These are phyloP conservation scores for Orgyia antiqua DNA, from an alignment of 2,888 invertebrate genomes.

Conservation along the genomic window DNA sequence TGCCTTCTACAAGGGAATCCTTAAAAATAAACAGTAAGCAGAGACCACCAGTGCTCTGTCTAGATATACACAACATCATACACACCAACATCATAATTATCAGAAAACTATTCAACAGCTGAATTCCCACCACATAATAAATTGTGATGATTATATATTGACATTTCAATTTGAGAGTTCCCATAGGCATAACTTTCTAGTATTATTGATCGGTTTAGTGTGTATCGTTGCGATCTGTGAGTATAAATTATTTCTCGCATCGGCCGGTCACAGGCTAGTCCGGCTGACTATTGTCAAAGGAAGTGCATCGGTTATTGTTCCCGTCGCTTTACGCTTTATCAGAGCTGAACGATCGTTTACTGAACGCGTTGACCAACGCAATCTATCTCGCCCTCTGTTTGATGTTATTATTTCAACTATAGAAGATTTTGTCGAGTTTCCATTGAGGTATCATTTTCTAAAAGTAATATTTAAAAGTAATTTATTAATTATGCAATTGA, in stretches of 20 bases:
- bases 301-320: slow-evolving; percentile 75
- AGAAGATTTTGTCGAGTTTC: no score
- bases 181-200: slow-evolving; percentile 52
- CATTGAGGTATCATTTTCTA: no score
- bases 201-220: slow-evolving; percentile 67
- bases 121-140: slow-evolving; percentile 37
- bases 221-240: slow-evolving; percentile 59
- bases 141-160: slow-evolving; percentile 52
- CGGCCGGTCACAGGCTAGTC: slow-evolving; percentile 28
- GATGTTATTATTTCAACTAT: slow-evolving; percentile 53
- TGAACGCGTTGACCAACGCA: slow-evolving; percentile 43
- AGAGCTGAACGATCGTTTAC: slow-evolving; percentile 46
- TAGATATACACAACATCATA: slow-evolving; percentile 33
- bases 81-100: slow-evolving; percentile 39
- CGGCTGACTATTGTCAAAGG: slow-evolving; percentile 63
- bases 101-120: slow-evolving; percentile 24
- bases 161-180: slow-evolving; percentile 65
- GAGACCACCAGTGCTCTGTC: no score
- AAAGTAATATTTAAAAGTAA: no score
- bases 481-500: no score
- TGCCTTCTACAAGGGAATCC: no score
- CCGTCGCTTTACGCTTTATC: slow-evolving; percentile 61
- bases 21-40: no score
- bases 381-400: slow-evolving; percentile 60
- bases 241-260: slow-evolving; percentile 52